Evolutionary conservation across 1,140 invertebrate genomes (phyloP), one percentile per base, ranked within the genome.

Genomic region (Drosophila equinoxialis): DNA sequence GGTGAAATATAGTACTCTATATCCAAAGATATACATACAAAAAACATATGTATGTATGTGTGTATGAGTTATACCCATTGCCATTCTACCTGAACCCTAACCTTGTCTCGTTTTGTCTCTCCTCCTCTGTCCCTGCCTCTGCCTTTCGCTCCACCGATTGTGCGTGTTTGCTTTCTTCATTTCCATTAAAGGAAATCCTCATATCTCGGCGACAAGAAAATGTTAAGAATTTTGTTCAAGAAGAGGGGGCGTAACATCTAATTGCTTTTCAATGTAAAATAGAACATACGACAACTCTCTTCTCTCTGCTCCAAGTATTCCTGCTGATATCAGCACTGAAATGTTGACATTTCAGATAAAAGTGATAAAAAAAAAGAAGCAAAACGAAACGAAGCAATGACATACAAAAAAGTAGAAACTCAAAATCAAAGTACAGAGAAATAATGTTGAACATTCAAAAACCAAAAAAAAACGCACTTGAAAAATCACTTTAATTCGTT

Each of bases 181-280:
- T 51, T 51, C 17, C 45, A 51, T 51, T 51, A 51, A 51, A 51
- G 45, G 17, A 51, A 51, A 23, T 51, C 17, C 45, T 51, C 17
- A 51, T 51, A 51, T 51, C 45, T 51, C 45, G 20, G 3, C 20
- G 17, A 51, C 45, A 51, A 23, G 45, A 51, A 51, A 51, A 51
- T 51, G 45, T 23, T 6, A 48, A 17, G 45, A 20, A 48, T 48
- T 48, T 8, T 48, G 4, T 45, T 45, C 6, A 3, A 48, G 3
- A 26, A 48, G 45, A 51, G 20, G 45, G 17, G 45, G 45, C 68
- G 73, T 70, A 79, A 79, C 71, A 79, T 69, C 73, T 87, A 79
- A 86, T 86, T 86, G 82, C 67, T 82, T 82, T 86, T 79, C 79
- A 86, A 81, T 86, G 72, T 78, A 80, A 65, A 79, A 68, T 33